phyloP scores from a whole-genome alignment of 2,888 invertebrate genomes.

The Boloria euphrosyne region DNA sequence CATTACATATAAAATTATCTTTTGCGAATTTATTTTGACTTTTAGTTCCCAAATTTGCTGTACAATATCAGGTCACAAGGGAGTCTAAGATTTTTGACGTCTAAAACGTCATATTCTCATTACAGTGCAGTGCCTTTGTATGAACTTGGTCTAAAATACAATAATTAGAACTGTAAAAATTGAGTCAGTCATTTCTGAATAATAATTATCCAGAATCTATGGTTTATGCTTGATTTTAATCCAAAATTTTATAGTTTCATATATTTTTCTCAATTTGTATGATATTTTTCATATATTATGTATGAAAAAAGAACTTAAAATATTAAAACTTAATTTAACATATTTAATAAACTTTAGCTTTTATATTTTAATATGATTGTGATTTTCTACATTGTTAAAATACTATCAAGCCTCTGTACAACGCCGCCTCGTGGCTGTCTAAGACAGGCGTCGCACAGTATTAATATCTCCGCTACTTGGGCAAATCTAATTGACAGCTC shows the following conservation, averaged over 20 bases:
- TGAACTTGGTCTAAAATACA: neutral
- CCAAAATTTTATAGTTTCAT: too few species aligned
- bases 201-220: neutral
- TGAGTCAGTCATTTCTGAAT: neutral
- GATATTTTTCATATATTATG: too few species aligned
- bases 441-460: constrained; percentile 10
- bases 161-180: neutral
- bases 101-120: too few species aligned
- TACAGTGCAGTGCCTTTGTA: too few species aligned
- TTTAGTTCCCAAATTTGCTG: neutral
- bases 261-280: too few species aligned
- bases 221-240: too few species aligned
- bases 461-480: constrained; percentile 7
- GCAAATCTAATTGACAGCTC: constrained; percentile 11
- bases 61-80: neutral
- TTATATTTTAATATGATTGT: too few species aligned
- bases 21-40: neutral
- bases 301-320: too few species aligned
- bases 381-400: neutral
- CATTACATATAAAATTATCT: too few species aligned
- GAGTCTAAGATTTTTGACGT: too few species aligned
- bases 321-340: too few species aligned
- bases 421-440: constrained; percentile 1
- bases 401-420: neutral
- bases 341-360: too few species aligned